These are phyloP conservation scores for Bolinopsis microptera DNA, from an alignment of 37 sponge, comb jelly and placozoan genomes.

Conservation along the genomic window DNA sequence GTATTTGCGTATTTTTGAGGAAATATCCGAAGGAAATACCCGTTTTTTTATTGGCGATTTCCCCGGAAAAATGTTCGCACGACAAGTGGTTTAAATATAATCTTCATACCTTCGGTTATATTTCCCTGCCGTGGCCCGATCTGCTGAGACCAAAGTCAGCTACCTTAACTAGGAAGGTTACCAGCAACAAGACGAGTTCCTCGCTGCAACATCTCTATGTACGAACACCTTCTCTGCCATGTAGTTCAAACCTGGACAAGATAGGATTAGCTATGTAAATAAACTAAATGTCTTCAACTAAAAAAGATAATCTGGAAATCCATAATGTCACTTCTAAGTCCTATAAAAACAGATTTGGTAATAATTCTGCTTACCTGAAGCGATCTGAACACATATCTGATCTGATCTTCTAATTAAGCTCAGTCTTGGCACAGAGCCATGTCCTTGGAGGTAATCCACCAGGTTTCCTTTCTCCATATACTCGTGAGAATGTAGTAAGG, in stretches of 20 bases:
- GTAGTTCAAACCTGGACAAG: slow-evolving; percentile 59
- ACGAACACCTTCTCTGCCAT: slow-evolving; percentile 60
- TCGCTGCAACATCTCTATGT: slow-evolving; percentile 49
- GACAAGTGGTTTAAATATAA: too few relatives aligned
- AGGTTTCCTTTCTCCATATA: slow-evolving; percentile 62
- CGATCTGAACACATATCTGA: slow-evolving; percentile 31
- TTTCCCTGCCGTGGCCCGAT: slow-evolving; percentile 48
- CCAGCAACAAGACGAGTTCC: too few relatives aligned
- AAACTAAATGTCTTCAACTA: too few relatives aligned
- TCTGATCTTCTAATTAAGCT: slow-evolving; percentile 19
- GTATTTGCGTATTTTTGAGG: too few relatives aligned
- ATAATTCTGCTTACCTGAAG: slow-evolving; percentile 59
- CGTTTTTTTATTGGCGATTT: too few relatives aligned
- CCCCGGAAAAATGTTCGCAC: too few relatives aligned
- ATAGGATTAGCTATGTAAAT: too few relatives aligned
- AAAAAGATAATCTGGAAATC: too few relatives aligned
- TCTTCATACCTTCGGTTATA: slow-evolving; percentile 43
- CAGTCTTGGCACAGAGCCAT: neutral
- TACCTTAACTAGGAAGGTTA: slow-evolving; percentile 43
- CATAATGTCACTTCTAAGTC: too few relatives aligned
- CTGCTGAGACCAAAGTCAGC: slow-evolving; percentile 61
- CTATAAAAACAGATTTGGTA: too few relatives aligned
- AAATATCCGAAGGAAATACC: too few relatives aligned
- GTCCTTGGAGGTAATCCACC: slow-evolving; percentile 57
- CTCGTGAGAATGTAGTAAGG: slow-evolving; percentile 65